These are phyloP conservation scores for Trypoxylus dichotomus DNA, from an alignment of 1,140 invertebrate genomes.

Conservation along the genomic window DNA sequence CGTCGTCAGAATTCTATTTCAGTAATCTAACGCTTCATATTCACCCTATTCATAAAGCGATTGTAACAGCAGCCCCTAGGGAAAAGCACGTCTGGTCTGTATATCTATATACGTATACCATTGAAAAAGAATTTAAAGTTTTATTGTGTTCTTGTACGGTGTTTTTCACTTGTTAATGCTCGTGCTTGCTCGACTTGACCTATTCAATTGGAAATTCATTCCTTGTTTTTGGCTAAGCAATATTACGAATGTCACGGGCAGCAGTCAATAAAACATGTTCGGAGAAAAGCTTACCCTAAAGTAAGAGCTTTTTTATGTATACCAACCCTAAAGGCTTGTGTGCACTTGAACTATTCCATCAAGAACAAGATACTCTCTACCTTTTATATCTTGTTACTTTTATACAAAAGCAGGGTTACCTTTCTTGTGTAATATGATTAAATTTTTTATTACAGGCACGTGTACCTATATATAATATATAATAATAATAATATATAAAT, in stretches of 20 bases:
- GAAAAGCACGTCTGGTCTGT: too few relatives aligned
- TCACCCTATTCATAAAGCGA: neutral
- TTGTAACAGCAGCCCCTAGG: neutral
- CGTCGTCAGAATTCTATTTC: neutral
- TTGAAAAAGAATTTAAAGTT: neutral
- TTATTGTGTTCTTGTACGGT: neutral
- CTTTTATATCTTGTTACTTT: neutral
- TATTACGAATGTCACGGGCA: conserved; percentile 9
- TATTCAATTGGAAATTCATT: conserved; percentile 22
- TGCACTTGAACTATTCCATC: neutral
- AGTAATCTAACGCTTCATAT: neutral
- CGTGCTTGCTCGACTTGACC: neutral
- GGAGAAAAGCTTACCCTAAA: neutral
- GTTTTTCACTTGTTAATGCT: neutral
- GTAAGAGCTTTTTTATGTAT: conserved; percentile 18
- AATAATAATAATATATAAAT: neutral
- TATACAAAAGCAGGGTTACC: neutral
- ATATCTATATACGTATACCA: neutral
- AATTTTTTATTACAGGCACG: neutral
- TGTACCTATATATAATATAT: neutral
- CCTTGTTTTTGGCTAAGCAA: conserved; percentile 10
- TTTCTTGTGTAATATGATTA: neutral
- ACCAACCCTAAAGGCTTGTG: conserved; percentile 9
- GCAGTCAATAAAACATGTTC: neutral
- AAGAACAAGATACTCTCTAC: neutral